Base-by-base conservation (phyloP, 30 jellyfish, hydroid and myxozoan species). In the Aurelia sp. region DNA sequence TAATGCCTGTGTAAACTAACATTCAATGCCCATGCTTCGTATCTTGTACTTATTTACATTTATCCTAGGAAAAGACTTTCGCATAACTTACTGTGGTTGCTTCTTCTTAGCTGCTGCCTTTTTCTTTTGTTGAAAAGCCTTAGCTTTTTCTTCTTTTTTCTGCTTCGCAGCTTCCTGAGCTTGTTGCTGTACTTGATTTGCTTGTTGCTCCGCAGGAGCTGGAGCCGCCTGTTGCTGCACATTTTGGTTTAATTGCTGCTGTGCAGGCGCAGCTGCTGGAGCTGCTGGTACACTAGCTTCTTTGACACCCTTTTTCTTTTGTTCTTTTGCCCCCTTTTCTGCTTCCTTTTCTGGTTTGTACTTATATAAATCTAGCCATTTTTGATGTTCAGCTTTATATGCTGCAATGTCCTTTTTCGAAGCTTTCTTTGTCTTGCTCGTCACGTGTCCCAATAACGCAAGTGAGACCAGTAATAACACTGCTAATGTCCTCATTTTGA, bases 401-500 rank as follows among this genome's bases (percentile, higher is more conserved):
- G 82, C 91, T 41, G 95, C 87, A 21, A 79, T 66, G 81, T 84
- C 82, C 37, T 79, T 74, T 40, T 74, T 89, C 73, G 76, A 5
- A 18, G 89, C 94, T 73, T 90, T 74, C 83, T 84, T 84, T 48
- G 94, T 13, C 16, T 66, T 51, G 66, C 83, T 31, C 57, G 48
- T 31, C 69, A 73, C 79, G n/a, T 60, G 62, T 4, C 67, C 88
- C 53, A 74, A 52, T 30, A 64, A 73, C 79, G 84, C 76, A 76
- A 66, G 81, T 19, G 83, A 33, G 12, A 89, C 65, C 19, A 82
- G 60, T 27, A 89, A 57, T 11, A 82, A 66, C 10, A 81, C 20
- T 18, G 85, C 78, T 18, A 71, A 75, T 31, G 90, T 89, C 97
- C 97, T 89, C 97, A 89, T 89, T 59, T 67, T 89, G 97, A 70